Conservation (phyloP, 2,888 invertebrate genomes). For the Hypena proboscidalis region DNA sequence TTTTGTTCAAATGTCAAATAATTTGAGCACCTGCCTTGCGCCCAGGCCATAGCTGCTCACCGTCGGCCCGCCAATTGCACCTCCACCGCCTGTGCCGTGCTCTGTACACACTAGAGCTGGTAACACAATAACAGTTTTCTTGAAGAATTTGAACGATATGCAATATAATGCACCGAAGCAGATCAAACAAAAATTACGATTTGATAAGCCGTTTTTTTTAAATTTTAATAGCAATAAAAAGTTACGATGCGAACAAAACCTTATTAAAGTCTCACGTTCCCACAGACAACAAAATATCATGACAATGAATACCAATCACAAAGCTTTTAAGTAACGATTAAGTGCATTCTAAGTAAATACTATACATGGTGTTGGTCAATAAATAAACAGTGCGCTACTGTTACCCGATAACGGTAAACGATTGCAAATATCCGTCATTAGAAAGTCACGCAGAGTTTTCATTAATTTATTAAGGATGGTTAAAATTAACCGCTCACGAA, state of each 20-base stretch:
- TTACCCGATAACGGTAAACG: slow-evolving; percentile 62
- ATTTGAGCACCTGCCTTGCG: slow-evolving; percentile 76
- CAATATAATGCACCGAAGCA: too few relatives aligned
- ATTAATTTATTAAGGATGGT: slow-evolving; percentile 72
- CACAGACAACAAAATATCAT: too few relatives aligned
- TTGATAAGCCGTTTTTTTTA: too few relatives aligned
- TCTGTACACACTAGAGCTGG: background rate
- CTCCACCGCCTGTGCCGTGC: slow-evolving; percentile 2
- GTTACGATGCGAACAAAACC: too few relatives aligned
- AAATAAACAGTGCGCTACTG: slow-evolving; percentile 38
- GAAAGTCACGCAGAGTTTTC: slow-evolving; percentile 70
- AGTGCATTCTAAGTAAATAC: background rate
- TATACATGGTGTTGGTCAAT: slow-evolving; percentile 22
- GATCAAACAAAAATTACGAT: too few relatives aligned
- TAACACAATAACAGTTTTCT: background rate
- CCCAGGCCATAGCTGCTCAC: slow-evolving; percentile 36
- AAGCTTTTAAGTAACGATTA: too few relatives aligned
- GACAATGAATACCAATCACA: too few relatives aligned
- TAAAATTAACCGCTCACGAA: slow-evolving; percentile 72
- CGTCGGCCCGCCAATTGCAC: slow-evolving; percentile 6
- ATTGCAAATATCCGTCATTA: slow-evolving; percentile 64
- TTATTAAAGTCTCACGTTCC: too few relatives aligned
- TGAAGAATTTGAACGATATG: too few relatives aligned
- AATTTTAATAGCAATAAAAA: too few relatives aligned
- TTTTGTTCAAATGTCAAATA: slow-evolving; percentile 85